These are phyloP conservation scores for Plestiodon gilberti DNA, from an alignment of 2,113 vertebrate species.

Conservation along the genomic window DNA sequence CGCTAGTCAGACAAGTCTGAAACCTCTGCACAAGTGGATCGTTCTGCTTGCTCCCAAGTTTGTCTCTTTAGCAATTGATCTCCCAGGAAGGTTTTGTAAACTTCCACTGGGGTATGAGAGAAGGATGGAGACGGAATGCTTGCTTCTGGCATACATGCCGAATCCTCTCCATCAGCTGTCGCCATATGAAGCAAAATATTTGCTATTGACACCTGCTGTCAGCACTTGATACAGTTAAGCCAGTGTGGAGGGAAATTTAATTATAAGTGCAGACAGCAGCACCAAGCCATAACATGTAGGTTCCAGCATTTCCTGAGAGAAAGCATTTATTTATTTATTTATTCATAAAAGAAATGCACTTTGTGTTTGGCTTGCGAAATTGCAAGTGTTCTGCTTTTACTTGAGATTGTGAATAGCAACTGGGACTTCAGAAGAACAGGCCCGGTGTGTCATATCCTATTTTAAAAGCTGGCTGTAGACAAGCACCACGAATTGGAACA, in stretches of 20 bases:
- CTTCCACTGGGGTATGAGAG: not conserved
- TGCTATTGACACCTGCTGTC: slow-evolving; percentile 36
- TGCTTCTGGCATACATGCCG: accelerated
- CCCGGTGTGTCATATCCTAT: not conserved
- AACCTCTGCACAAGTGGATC: no score
- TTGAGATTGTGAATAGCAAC: not conserved
- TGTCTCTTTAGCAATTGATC: not conserved
- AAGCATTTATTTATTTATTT: not conserved
- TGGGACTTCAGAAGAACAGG: not conserved
- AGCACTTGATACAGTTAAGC: not conserved
- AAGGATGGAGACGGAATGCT: not conserved
- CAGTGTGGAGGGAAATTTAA: accelerated
- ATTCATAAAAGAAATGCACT: not conserved
- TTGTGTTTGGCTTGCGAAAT: not conserved
- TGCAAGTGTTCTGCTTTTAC: not conserved
- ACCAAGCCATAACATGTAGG: not conserved
- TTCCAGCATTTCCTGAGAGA: accelerated
- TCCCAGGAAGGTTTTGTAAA: not conserved
- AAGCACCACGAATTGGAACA: not conserved
- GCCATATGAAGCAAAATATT: not conserved
- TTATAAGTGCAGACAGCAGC: not conserved
- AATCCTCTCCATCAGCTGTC: not conserved
- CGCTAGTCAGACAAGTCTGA: no score
- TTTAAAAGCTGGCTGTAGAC: not conserved
- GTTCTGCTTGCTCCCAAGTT: not conserved